Evolutionary conservation across 2,797 vertebrate species (phyloP), one percentile per base, ranked within the genome.

Genomic region (Chromobotia macracanthus): DNA sequence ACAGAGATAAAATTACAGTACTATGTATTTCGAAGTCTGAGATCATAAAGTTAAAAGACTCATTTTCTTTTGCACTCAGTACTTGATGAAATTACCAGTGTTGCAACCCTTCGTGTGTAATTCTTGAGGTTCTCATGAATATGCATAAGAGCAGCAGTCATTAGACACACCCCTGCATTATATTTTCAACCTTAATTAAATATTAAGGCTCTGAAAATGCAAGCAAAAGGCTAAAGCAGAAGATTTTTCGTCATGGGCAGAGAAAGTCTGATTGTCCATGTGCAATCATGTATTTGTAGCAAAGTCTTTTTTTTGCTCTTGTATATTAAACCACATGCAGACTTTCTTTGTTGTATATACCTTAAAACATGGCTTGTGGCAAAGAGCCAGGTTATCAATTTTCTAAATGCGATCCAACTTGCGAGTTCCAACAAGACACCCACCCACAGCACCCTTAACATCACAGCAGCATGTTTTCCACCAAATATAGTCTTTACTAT

Each of bases 101-200:
- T 66, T 61, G 44, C 60, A 71, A 19, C 7, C 25, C 50, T 46
- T n/a, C 41, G 68, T 76, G 38, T 56, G 61, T 76, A 68, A 80
- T 80, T 84, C 61, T 73, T 58, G 51, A 70, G 51, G 41, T 28
- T 8, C 2, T 79, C 74, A 86, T 82, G 75, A 87, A 87, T 87
- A 87, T 87, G 84, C 86, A 87, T 72, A 83, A 80, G 53, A 53
- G 21, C 56, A 38, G 31, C 31, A 70, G 75, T 77, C 80, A 74
- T 84, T 79, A 84, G 75, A 80, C 28, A 28, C 53, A 68, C 3
- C 23, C 64, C 53, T 74, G 72, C 75, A 74, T 77, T 84, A 81
- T 48, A 77, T 81, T 70, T 68, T 55, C 70, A 77, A 71, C 31
- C 76, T 67, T 72, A 50, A 81, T 80, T 76, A 85, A 87, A 82